Conservation (phyloP, 1,140 invertebrate species). For the Philotrypesis tridentata region DNA sequence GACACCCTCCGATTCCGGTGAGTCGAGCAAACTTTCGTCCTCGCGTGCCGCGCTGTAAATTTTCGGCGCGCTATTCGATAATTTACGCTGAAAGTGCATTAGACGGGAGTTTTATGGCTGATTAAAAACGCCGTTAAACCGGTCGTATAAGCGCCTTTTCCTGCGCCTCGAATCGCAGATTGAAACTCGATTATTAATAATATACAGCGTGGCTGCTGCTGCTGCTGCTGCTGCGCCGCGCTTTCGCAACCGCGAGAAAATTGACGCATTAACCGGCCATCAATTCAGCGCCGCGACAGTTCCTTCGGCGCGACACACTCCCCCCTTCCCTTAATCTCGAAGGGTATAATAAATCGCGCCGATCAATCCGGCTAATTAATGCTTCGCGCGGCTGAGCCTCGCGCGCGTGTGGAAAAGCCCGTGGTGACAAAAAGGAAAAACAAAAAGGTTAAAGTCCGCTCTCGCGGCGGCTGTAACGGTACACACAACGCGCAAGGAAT, state of each 20-base stretch:
- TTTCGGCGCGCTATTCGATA: neutral
- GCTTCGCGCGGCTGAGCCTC: neutral
- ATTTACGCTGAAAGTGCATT: neutral
- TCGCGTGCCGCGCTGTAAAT: too few species aligned
- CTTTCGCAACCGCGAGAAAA: too few species aligned
- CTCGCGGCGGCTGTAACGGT: slow-evolving; percentile 35
- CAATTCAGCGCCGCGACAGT: neutral
- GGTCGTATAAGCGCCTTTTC: neutral
- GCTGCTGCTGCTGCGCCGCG: too few species aligned
- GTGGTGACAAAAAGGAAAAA: neutral
- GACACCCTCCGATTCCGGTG: slow-evolving; percentile 87
- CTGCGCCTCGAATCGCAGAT: neutral
- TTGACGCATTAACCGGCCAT: neutral
- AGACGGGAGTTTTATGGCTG: neutral
- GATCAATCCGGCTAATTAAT: neutral
- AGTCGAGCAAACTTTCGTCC: too few species aligned
- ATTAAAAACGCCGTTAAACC: neutral
- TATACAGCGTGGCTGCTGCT: neutral
- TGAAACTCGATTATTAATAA: neutral
- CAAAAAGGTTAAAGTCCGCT: neutral
- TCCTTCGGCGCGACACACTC: neutral
- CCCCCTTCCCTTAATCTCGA: too few species aligned
- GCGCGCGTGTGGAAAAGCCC: neutral
- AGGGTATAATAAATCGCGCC: neutral
- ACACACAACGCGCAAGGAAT: slow-evolving; percentile 38